These are phyloP conservation scores for Callosobruchus maculatus DNA, from an alignment of 2,888 invertebrate genomes.

Conservation along the genomic window DNA sequence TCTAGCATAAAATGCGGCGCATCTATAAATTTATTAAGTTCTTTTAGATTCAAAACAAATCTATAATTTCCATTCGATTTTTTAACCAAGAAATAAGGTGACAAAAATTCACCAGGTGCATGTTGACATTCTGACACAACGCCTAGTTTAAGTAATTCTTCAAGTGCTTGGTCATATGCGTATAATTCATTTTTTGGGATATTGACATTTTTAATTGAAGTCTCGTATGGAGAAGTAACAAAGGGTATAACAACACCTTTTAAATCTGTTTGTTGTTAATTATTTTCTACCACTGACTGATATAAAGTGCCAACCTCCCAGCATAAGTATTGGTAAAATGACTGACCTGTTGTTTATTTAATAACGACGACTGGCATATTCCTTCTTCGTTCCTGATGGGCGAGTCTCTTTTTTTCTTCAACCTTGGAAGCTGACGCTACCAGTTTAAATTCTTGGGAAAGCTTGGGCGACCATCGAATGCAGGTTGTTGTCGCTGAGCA, in stretches of 20 bases:
- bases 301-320: neutral
- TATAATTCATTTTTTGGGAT: neutral
- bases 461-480: neutral
- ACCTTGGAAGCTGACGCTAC: too few relatives aligned
- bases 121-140: neutral
- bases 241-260: neutral
- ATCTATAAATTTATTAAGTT: constrained; percentile 16
- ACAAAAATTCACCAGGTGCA: constrained; percentile 19
- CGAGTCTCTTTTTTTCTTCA: too few relatives aligned
- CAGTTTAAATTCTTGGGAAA: neutral
- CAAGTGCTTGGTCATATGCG: neutral
- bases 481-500: neutral
- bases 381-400: too few relatives aligned
- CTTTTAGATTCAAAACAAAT: constrained; percentile 29
- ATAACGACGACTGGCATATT: too few relatives aligned
- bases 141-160: neutral
- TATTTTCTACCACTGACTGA: neutral
- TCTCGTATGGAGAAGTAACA: neutral
- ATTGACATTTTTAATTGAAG: neutral
- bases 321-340: neutral
- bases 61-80: constrained; percentile 17
- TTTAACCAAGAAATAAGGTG: constrained; percentile 22
- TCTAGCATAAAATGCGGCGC: neutral
- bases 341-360: neutral
- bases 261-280: neutral